Conservation (phyloP, 2,113 vertebrate species). For the Corythoichthys haematopterus region DNA sequence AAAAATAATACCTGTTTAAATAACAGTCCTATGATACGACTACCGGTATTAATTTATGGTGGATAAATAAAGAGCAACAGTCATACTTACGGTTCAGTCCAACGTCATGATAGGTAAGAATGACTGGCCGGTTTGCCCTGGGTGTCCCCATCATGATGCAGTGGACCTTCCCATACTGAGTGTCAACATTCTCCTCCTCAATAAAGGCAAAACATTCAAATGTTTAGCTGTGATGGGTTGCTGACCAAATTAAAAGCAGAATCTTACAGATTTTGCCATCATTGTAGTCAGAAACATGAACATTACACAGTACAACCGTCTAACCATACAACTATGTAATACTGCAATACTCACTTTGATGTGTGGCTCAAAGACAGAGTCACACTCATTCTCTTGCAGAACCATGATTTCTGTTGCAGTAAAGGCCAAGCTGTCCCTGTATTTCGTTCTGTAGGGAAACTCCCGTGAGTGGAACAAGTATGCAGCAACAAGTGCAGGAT, state of each 20-base stretch:
- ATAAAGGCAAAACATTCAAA: constrained; percentile 10
- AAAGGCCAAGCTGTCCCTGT: neutral
- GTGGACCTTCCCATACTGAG: constrained; percentile 80
- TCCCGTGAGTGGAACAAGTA: neutral
- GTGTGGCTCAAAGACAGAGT: constrained; percentile 72
- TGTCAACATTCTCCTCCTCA: constrained; percentile 90
- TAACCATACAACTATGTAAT: neutral
- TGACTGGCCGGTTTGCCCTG: constrained; percentile 77
- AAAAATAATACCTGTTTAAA: neutral
- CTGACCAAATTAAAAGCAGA: neutral
- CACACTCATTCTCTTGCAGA: constrained; percentile 70
- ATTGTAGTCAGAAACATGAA: neutral
- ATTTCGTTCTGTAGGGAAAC: neutral
- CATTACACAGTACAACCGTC: neutral
- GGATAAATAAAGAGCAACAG: neutral
- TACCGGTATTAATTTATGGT: neutral
- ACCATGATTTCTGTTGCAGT: constrained; percentile 74
- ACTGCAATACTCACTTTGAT: constrained; percentile 61
- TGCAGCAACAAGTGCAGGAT: neutral
- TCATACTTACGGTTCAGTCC: constrained; percentile 87
- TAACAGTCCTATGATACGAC: neutral
- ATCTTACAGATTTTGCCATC: neutral
- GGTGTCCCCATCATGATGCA: constrained; percentile 82
- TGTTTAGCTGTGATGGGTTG: neutral
- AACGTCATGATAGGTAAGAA: constrained; percentile 91